phyloP scores from a whole-genome alignment of 1,140 invertebrate species.

The Cecropterus lyciades region DNA sequence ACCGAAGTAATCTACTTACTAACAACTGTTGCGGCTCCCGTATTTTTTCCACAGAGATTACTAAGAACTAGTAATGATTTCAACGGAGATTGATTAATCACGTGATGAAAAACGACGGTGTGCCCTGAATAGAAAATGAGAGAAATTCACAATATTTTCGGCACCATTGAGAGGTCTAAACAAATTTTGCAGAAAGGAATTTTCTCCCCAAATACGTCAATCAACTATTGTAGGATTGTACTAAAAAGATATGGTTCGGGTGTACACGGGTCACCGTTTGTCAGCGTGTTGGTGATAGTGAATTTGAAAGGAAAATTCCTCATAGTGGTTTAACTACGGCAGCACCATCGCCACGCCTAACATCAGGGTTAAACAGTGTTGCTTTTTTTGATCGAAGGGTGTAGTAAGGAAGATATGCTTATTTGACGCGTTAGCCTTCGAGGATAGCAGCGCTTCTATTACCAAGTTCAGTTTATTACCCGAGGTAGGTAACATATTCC shows the following conservation, averaged over 20 bases:
- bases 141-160: slow-evolving; percentile 58
- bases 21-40: no score
- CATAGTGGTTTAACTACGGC: no score
- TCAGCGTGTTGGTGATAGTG: slow-evolving; percentile 1
- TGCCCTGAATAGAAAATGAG: slow-evolving; percentile 30
- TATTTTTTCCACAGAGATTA: not conserved
- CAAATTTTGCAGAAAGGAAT: slow-evolving; percentile 62
- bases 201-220: slow-evolving; percentile 61
- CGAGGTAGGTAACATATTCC: no score
- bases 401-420: no score
- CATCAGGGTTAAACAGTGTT: no score
- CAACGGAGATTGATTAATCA: slow-evolving; percentile 47
- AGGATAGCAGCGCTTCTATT: no score
- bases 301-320: no score
- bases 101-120: slow-evolving; percentile 45
- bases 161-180: slow-evolving; percentile 58
- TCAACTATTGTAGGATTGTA: slow-evolving; percentile 63
- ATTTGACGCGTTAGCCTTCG: no score
- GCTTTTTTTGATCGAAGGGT: no score
- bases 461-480: no score
- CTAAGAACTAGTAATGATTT: slow-evolving; percentile 9
- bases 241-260: slow-evolving; percentile 53
- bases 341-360: no score
- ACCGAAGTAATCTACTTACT: no score
- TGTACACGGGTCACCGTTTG: slow-evolving; percentile 35